Percentiles rank a stretch among this genome's conserved stretches.
These are phyloP conservation scores for Cuniculus paca DNA, from an alignment of 2,797 vertebrate genomes.

Conservation along the genomic window DNA sequence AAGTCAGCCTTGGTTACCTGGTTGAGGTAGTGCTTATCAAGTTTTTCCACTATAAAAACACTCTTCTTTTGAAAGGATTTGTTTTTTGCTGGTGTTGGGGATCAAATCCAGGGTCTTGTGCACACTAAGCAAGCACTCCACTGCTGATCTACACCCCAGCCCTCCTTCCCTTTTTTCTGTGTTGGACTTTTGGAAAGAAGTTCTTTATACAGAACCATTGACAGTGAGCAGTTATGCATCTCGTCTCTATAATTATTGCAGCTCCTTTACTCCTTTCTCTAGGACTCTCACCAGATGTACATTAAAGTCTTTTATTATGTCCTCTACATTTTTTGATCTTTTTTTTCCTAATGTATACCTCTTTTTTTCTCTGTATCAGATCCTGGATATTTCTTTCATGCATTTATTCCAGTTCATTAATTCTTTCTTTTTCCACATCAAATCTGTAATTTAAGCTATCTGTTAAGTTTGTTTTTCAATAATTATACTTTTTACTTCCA, in stretches of 20 bases:
- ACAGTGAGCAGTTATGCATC: neutral
- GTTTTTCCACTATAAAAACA: neutral
- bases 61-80: neutral
- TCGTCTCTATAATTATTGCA: neutral
- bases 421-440: conserved; percentile 49
- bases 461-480: neutral
- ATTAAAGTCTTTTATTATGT: conserved; percentile 18
- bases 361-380: neutral
- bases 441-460: neutral
- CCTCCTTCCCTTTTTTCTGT: neutral
- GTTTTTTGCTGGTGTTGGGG: neutral
- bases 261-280: neutral
- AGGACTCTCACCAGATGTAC: neutral
- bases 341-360: neutral
- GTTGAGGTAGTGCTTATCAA: neutral
- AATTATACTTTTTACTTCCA: conserved; percentile 18
- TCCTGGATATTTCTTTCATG: conserved; percentile 9
- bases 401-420: conserved; percentile 21
- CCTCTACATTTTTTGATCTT: neutral
- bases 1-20: neutral
- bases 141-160: neutral
- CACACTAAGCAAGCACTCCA: neutral
- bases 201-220: neutral
- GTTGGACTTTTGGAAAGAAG: neutral
- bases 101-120: neutral